Evolutionary conservation across 2,113 vertebrate genomes (phyloP).

Genomic region (Chloroceryle aenea): DNA sequence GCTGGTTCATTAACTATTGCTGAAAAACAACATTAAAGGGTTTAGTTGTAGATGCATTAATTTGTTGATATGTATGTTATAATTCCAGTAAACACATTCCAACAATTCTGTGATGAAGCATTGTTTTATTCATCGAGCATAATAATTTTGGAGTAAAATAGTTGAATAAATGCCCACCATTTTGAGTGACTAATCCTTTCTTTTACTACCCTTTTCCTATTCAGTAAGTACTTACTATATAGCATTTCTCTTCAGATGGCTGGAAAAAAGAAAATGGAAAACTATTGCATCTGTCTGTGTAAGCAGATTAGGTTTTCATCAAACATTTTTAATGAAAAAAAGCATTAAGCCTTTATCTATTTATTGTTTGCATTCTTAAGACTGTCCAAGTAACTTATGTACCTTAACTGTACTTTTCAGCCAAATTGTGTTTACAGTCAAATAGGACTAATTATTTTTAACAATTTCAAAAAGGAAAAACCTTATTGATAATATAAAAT

Average conservation of each 20-base stretch:
- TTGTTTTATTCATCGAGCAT: background rate
- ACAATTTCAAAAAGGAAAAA: background rate
- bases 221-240: background rate
- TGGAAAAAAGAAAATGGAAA: background rate
- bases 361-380: background rate
- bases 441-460: background rate
- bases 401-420: background rate
- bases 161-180: background rate
- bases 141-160: background rate
- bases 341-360: background rate
- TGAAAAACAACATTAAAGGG: background rate
- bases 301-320: background rate
- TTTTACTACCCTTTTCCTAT: background rate
- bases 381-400: background rate
- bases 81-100: background rate
- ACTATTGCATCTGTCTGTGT: background rate
- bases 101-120: background rate
- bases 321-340: background rate
- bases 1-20: background rate
- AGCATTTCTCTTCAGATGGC: background rate
- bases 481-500: background rate
- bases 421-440: background rate
- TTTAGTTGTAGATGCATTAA: background rate
- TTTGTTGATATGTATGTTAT: background rate
- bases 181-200: background rate